These are phyloP conservation scores for Mythimna pallens DNA, from an alignment of 2,888 invertebrate genomes.

Conservation along the genomic window DNA sequence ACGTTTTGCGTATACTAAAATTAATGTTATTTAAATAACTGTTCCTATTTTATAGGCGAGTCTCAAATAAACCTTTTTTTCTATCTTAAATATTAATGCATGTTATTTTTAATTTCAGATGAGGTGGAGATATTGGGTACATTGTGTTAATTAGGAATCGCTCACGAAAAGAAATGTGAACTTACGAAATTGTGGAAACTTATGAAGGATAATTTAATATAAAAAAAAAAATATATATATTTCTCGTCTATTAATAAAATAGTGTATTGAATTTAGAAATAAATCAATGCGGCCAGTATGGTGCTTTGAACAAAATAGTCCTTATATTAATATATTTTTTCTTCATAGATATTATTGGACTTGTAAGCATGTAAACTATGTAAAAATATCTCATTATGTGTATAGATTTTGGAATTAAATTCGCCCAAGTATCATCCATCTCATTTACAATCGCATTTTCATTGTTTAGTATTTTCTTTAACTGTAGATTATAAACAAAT, in stretches of 20 bases:
- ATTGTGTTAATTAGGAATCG: constrained; percentile 68
- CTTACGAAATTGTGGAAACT: constrained; percentile 75
- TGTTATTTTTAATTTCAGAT: constrained; percentile 75
- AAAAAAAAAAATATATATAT: constrained; percentile 60
- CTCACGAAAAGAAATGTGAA: constrained; percentile 68
- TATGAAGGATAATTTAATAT: constrained; percentile 73
- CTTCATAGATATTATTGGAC: constrained; percentile 65
- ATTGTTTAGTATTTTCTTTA: constrained; percentile 81
- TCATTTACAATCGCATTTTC: constrained; percentile 81
- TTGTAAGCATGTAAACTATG: constrained; percentile 64
- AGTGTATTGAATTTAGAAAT: constrained; percentile 68
- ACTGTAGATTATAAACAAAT: constrained; percentile 65
- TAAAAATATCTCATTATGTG: constrained; percentile 57
- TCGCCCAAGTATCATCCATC: constrained; percentile 81
- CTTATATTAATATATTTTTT: constrained; percentile 71
- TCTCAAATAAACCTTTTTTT: too few species aligned
- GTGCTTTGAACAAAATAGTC: constrained; percentile 82
- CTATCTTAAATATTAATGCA: constrained; percentile 10
- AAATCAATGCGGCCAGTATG: constrained; percentile 80
- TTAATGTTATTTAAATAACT: too few species aligned
- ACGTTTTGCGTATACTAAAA: too few species aligned
- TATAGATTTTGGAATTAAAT: constrained; percentile 69
- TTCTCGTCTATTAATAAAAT: constrained; percentile 68
- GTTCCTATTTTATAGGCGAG: too few species aligned
- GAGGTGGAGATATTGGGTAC: constrained; percentile 84